A percentile compares a stretch with the other conserved stretches of the same genome.
Conservation (phyloP, 2,888 invertebrate genomes). For the Caenorhabditis japonica region DNA sequence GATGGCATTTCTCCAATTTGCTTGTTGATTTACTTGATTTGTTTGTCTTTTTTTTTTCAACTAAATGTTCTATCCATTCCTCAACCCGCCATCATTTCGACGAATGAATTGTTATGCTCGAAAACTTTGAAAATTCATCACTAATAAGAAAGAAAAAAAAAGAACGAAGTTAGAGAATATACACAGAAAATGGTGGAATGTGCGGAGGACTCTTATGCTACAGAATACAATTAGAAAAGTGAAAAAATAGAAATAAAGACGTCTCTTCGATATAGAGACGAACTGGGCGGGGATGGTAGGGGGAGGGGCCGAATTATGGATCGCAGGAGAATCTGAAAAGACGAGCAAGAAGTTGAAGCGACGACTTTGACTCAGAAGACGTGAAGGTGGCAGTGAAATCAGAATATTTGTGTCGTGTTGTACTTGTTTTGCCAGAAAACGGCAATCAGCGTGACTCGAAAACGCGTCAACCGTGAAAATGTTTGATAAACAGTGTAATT, state of each 20-base stretch:
- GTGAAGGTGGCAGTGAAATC: conserved; percentile 5
- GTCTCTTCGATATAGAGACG: conserved; percentile 31
- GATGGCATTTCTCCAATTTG: too few relatives aligned
- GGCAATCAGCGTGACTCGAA: conserved; percentile 78
- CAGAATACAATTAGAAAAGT: conserved; percentile 23
- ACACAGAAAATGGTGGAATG: conserved; percentile 42
- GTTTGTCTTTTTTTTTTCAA: too few relatives aligned
- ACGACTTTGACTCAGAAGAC: conserved; percentile 7
- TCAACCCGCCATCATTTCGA: background rate
- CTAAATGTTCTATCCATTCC: too few relatives aligned
- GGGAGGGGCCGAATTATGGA: conserved; percentile 32
- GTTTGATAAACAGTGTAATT: too few relatives aligned
- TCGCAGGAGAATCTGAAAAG: conserved; percentile 35
- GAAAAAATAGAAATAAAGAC: too few relatives aligned
- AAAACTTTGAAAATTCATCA: conserved; percentile 32
- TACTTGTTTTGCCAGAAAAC: conserved; percentile 77
- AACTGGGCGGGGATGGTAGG: background rate
- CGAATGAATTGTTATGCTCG: too few relatives aligned
- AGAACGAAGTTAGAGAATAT: conserved; percentile 19
- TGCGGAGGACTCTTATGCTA: conserved; percentile 34
- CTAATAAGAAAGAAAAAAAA: too few relatives aligned
- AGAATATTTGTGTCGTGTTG: conserved; percentile 67
- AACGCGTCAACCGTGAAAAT: too few relatives aligned
- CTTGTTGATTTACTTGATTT: too few relatives aligned
- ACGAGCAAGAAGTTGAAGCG: too few relatives aligned